These are phyloP conservation scores for Nesoenas mayeri DNA, from an alignment of 2,113 vertebrate species.

Conservation along the genomic window DNA sequence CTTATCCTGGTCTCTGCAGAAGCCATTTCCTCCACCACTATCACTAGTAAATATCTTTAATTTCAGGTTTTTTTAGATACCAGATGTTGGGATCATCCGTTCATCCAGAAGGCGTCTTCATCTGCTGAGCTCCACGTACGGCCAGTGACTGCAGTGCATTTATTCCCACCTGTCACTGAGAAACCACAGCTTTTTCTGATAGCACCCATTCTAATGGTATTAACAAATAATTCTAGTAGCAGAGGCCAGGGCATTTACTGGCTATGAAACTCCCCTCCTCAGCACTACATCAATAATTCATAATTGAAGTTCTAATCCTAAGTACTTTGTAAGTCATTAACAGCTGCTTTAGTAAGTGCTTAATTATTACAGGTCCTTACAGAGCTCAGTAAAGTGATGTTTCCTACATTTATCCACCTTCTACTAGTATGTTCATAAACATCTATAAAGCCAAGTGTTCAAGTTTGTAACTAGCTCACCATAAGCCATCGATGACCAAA, in stretches of 20 bases:
- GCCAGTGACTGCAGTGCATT: neutral
- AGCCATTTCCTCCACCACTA: neutral
- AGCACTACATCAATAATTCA: neutral
- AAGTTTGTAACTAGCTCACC: neutral
- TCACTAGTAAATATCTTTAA: too few relatives aligned
- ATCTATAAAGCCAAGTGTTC: neutral
- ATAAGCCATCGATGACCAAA: neutral
- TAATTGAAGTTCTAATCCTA: neutral
- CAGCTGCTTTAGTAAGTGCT: neutral
- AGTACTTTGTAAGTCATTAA: neutral
- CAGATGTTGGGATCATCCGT: neutral
- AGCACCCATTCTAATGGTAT: neutral
- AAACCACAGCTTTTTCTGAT: neutral
- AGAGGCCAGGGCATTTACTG: neutral
- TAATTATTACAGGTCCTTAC: neutral
- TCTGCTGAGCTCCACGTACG: fast-evolving
- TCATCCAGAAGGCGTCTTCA: neutral
- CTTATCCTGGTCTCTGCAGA: neutral
- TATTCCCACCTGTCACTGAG: neutral
- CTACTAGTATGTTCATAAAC: neutral
- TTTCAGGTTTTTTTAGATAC: neutral
- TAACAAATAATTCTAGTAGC: neutral
- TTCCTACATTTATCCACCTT: neutral
- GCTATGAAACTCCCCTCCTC: neutral
- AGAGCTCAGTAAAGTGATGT: neutral